Evolutionary conservation across 1,140 invertebrate genomes (phyloP), one percentile per base, ranked within the genome.

Genomic region (Zaprionus africanus): DNA sequence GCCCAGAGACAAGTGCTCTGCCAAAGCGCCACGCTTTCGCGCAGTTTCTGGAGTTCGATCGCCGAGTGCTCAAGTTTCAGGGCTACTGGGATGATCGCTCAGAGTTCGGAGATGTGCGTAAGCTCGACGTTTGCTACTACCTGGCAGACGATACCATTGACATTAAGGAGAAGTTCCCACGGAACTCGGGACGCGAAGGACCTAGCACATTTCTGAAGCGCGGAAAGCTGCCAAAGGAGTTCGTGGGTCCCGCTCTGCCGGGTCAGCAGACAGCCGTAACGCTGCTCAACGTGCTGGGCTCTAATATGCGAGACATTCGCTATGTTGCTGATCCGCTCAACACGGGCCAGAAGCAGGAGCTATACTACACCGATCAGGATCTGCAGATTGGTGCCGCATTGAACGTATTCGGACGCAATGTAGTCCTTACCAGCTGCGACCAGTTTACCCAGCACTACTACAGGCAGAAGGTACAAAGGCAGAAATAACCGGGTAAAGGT

Each of bases 31-130:
- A 91, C 79, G 93, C 94, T 31, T 94, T 96, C 24, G 95, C 94
- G 11, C 95, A 97, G 77, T 97, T 98, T 93, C 91, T 97, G 15
- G 95, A 96, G 79, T 95, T 96, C 82, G 97, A 97, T 92, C 93
- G 95, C 77, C 95, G 97, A 84, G 95, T 98, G 46, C 93, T 97
- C 28, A 94, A 97, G 79, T 99, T 99, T 92, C 96, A 95, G 79
- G 97, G 96, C 26, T 97, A 97, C 78, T 99, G 98, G 98, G 97
- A 99, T 90, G 97, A 99, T 90, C 94, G 95, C 9, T 95, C 94
- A 34, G 94, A 96, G 82, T 95, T 95, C 91, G 96, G 97, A 36
- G 94, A 95, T 36, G 85, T 97, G n/a, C 95, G 97, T 77, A 93
- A 96, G 79, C 92, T 97, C 4, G 95, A 97, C 80, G 93, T 98